These are phyloP conservation scores for Astreopora myriophthalma DNA, from an alignment of 64 coral and sea anemone species.

Conservation along the genomic window DNA sequence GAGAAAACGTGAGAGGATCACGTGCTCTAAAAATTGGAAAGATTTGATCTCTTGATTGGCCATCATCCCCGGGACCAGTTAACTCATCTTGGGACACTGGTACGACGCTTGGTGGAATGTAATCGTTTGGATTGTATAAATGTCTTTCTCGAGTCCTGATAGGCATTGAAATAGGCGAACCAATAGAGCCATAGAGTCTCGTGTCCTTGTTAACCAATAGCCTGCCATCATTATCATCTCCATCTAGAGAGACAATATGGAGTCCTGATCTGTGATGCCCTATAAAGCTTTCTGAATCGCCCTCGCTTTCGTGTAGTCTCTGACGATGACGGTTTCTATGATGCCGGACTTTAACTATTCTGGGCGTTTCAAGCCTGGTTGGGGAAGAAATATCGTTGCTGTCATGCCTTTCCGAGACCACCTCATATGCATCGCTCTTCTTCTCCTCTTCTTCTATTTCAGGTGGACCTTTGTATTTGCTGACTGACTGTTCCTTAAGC, in stretches of 20 bases:
- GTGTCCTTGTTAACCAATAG: background rate
- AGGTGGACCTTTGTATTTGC: conserved; percentile 78
- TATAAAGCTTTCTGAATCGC: background rate
- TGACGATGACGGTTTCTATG: background rate
- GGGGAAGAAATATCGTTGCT: background rate
- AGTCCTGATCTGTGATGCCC: background rate
- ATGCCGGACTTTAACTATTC: background rate
- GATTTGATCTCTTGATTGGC: background rate
- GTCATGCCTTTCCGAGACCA: background rate
- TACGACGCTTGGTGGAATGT: conserved; percentile 32
- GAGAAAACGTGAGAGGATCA: background rate
- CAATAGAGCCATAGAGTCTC: conserved; percentile 31
- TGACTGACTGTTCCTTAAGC: conserved; percentile 65
- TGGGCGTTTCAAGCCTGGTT: background rate
- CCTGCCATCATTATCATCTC: background rate
- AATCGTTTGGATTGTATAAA: conserved; percentile 10
- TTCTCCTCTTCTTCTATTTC: conserved; percentile 28
- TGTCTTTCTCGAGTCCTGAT: background rate
- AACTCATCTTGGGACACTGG: conserved; percentile 53
- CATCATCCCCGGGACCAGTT: background rate
- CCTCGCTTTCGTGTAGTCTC: background rate
- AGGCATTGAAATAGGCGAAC: background rate
- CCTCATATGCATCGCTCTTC: conserved; percentile 45
- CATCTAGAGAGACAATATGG: conserved; percentile 32
- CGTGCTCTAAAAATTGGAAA: conserved; percentile 15